Base-by-base conservation (phyloP, 2,797 vertebrate species). In the Erethizon dorsatum region DNA sequence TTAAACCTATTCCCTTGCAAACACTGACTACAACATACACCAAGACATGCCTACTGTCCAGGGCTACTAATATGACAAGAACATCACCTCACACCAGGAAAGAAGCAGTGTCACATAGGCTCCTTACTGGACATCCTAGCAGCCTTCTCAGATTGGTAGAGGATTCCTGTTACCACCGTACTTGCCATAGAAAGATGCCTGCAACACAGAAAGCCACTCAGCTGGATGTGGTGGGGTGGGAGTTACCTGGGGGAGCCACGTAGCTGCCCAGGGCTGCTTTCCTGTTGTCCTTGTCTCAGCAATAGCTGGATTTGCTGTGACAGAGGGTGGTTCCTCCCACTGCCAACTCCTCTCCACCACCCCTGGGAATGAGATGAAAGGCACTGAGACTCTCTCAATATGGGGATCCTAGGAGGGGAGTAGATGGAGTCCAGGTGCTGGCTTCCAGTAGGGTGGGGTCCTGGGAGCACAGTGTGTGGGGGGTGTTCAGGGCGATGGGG, bases 331-430 rank as follows among this genome's bases (percentile, higher is more conserved):
- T 63, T 37, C 45, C 26, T 15, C n/a, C 31, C 3, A 17, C 41
- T 56, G 18, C 50, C 28, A n/a, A 5, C n/a, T 33, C 7, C 31
- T 10, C 15, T n/a, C 47, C 12, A 52, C 0, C 7, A 4, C 33
- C 28, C 50, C 57, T 45, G 9, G 37, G 24, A n/a, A 13, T 6
- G 18, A 56, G 61, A 33, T 6, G 0, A 2, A 10, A 56, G 54
- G 11, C 2, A 0, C 2, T 7, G 33, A 22, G 69, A 13, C 33
- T 41, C 52, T 28, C 22, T n/a, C 13, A 18, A 2, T 47, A 14
- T 28, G 17, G 14, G 83, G 33, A 17, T 17, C 3, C 5, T 14
- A 0, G 0, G 5, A 5, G 8, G 31, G 13, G 6, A 6, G 17
- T 8, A 17, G 59, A 15, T n/a, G 5, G 15, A 33, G 12, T 26